Conservation (phyloP, 2,888 invertebrate species). For the Limenitis camilla region DNA sequence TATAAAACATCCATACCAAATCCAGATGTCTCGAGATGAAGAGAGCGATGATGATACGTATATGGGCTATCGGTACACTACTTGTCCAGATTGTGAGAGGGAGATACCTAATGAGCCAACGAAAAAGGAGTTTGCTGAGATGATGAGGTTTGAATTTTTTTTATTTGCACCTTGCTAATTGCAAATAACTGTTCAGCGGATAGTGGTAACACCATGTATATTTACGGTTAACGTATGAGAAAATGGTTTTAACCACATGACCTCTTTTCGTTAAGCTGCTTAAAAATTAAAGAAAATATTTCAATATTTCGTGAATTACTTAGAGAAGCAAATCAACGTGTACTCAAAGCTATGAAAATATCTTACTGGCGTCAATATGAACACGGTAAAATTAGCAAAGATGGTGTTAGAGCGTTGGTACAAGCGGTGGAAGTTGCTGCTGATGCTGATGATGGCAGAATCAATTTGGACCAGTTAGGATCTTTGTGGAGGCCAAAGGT, state of each 20-base stretch:
- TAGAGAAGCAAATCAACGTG: conserved; percentile 75
- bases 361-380: conserved; percentile 79
- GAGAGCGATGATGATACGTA: conserved; percentile 64
- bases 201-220: too few species aligned
- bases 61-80: conserved; percentile 65
- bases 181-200: too few species aligned
- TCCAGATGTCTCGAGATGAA: conserved; percentile 57
- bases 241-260: too few species aligned
- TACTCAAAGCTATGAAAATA: conserved; percentile 77
- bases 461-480: conserved; percentile 61
- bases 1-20: conserved; percentile 75
- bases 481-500: conserved; percentile 66
- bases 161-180: background rate
- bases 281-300: background rate
- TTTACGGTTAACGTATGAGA: too few species aligned
- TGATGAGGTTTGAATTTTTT: conserved; percentile 52
- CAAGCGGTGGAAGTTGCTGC: conserved; percentile 71
- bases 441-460: conserved; percentile 55
- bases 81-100: conserved; percentile 74
- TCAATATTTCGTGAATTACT: background rate
- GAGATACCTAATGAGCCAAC: conserved; percentile 74
- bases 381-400: conserved; percentile 76
- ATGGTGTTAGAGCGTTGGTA: conserved; percentile 70
- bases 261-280: too few species aligned
- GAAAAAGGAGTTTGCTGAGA: conserved; percentile 72